Evolutionary conservation across 2,888 invertebrate genomes (phyloP), one percentile per base, ranked within the genome.

Genomic region (Harpalus rubripes): DNA sequence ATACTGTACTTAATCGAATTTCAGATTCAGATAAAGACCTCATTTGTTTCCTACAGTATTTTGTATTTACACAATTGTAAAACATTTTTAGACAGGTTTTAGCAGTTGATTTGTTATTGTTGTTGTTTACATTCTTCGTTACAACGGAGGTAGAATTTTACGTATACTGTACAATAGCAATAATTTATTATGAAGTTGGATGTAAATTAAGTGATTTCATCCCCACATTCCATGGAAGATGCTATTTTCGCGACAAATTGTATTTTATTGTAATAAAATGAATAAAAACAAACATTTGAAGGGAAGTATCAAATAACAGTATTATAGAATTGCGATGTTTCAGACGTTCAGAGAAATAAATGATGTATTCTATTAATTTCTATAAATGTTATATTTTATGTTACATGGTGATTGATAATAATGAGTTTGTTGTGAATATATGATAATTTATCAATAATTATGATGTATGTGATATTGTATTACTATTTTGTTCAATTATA

Each of bases 111-210:
- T 83, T 74, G 39, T 18, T 72, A 83, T 59, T 76, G 83, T 83
- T 82, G 52, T 18, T 74, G 61, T 83, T 58, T 74, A 58, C 16
- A 72, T 44, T 74, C 39, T 74, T 83, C 16, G 39, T 72, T 61
- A 41, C 39, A 61, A 41, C 22, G 61, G n/a, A 63, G 44, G 39
- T 56, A 61, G 56, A 58, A 56, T 22, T 76, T 83, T 83, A 83
- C 15, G 68, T 83, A 39, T 61, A 63, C 74, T 76, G 76, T 61
- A 83, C 56, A 83, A 83, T 83, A 83, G 83, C 83, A 83, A 83
- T 83, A 83, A 83, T 83, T 74, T 83, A 76, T 83, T 61, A 83
- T 82, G 74, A 56, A 81, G 74, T 83, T 59, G 59, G n/a, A n/a
- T 12, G 68, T 72, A 83, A 15, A 58, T n/a, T 83, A 83, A 61